These are phyloP conservation scores for Gadus chalcogrammus DNA, from an alignment of 2,113 vertebrate genomes.

Conservation along the genomic window DNA sequence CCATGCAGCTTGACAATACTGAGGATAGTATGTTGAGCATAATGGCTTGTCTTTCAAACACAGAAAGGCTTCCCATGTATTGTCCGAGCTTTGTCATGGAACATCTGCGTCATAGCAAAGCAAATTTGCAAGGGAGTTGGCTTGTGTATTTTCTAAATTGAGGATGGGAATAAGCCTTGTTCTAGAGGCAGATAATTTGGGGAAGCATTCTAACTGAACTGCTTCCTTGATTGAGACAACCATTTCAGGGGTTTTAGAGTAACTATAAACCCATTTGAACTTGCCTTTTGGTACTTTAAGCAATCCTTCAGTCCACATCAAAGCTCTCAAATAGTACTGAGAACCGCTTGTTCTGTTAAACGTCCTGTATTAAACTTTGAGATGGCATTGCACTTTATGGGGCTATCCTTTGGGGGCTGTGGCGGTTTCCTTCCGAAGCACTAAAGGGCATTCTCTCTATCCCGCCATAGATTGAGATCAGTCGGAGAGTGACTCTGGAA, in stretches of 20 bases:
- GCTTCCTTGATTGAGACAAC: conserved; percentile 58
- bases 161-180: neutral
- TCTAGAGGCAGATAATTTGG: neutral
- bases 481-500: conserved; percentile 91
- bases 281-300: too few species aligned
- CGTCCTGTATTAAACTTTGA: neutral
- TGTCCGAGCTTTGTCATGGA: conserved; percentile 2
- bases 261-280: conserved; percentile 58
- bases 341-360: neutral
- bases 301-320: too few species aligned
- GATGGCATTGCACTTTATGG: neutral
- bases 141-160: neutral
- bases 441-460: neutral
- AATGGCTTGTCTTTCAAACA: neutral
- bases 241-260: conserved; percentile 78
- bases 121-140: conserved; percentile 3
- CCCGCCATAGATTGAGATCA: conserved; percentile 86
- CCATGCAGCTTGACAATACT: too few species aligned
- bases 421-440: neutral
- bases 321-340: too few species aligned
- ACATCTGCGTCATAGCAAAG: conserved; percentile 44
- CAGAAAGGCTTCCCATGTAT: neutral
- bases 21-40: too few species aligned
- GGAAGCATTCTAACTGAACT: conserved; percentile 10
- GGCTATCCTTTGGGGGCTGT: neutral